Conservation (phyloP, 2,797 vertebrate species). For the Florisuga fusca region DNA sequence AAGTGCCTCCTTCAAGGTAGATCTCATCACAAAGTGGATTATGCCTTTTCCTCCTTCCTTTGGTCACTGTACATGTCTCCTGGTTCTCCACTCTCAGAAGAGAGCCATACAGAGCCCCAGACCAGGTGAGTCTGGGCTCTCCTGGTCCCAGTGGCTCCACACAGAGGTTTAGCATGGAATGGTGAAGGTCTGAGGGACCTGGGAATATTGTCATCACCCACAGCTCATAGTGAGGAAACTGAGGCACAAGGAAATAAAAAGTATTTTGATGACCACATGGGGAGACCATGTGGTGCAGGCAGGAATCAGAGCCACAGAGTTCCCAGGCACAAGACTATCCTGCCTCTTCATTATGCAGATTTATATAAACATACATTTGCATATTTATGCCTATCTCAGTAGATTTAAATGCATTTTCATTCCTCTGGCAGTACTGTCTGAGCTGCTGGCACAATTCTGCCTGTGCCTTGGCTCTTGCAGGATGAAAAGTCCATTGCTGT, state of each 20-base stretch:
- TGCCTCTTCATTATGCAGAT: background rate
- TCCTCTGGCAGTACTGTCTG: background rate
- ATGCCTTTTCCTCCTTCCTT: background rate
- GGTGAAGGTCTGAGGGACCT: background rate
- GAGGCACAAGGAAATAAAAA: background rate
- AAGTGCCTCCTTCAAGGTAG: background rate
- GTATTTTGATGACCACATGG: rapidly evolving
- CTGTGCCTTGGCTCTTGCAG: background rate
- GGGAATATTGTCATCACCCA: background rate
- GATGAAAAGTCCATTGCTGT: background rate
- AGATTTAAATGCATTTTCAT: background rate
- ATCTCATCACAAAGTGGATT: background rate
- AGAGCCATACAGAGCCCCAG: background rate
- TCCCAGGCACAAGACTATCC: background rate
- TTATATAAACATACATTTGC: background rate
- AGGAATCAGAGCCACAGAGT: background rate
- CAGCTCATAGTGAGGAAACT: background rate
- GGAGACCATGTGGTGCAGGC: background rate
- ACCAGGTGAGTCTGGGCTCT: background rate
- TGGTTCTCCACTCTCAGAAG: background rate
- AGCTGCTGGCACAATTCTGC: background rate
- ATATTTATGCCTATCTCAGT: background rate
- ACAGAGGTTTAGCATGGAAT: rapidly evolving
- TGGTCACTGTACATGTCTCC: rapidly evolving
- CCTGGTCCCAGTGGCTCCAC: background rate